Base-by-base conservation (phyloP, 2,113 vertebrate species). In the Ancistrus triradiatus region DNA sequence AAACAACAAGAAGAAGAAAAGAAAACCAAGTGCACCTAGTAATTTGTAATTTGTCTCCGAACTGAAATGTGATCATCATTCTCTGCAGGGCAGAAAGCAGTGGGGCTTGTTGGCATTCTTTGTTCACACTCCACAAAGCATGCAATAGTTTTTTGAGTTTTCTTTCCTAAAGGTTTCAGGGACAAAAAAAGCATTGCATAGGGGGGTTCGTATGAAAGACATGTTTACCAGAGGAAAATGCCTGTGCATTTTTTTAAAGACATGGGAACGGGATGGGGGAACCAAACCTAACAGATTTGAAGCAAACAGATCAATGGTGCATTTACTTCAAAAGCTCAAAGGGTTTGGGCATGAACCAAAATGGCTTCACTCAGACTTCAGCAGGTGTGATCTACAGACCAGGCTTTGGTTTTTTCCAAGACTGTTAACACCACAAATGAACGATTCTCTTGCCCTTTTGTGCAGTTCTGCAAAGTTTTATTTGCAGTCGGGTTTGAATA, bases 401-500 rank as follows among this genome's bases (percentile, higher is more conserved):
- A 51, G 59, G 60, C 38, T 67, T 65, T 48, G 49, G 24, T 68
- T 74, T 68, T 43, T 74, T 44, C 67, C 70, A 74, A 68, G 81
- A 83, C 84, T 86, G 82, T 87, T 85, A 79, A 68, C 69, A 38
- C 66, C 77, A 75, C 76, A 62, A n/a, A 70, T 70, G 76, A 74
- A 73, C 70, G 74, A 75, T 77, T 65, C 68, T 78, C 44, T 66
- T 66, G 61, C 73, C 63, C 70, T 51, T 63, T 66, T 52, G 19
- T 78, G 80, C 80, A 78, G 74, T 43, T 68, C 87, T 87, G 87
- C 84, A 88, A 77, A 87, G 87, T 88, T 88, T 78, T 87, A 88
- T 87, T 86, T 88, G 87, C 84, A 86, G 85, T 66, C 50, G 68
- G 77, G 77, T 86, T 83, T 72, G 80, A 83, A 83, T 77, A 80